Conservation (phyloP, 2,113 vertebrate species). For the Megatriorchis doriae region DNA sequence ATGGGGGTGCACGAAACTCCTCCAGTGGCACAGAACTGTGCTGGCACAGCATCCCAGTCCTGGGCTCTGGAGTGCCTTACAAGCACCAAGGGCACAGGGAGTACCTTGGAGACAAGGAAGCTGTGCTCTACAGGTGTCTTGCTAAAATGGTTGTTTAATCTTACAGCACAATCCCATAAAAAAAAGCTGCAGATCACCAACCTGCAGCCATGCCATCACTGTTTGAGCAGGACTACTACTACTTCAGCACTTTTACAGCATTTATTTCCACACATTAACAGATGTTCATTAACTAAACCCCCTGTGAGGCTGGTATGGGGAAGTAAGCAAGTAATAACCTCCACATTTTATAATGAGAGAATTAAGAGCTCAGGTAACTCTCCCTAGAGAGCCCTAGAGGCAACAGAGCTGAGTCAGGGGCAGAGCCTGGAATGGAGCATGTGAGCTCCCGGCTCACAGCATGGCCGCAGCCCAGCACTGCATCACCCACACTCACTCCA, state of each 20-base stretch:
- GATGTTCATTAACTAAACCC: conserved; percentile 33
- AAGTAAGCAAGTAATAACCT: neutral
- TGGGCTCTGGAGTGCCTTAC: neutral
- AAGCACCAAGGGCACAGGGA: neutral
- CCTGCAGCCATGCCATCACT: neutral
- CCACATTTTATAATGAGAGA: conserved; percentile 4
- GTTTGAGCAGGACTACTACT: neutral
- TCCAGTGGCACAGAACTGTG: neutral
- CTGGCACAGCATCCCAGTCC: rapidly evolving
- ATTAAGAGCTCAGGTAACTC: conserved; percentile 21
- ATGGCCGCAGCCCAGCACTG: neutral
- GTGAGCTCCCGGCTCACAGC: neutral
- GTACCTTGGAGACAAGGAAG: neutral
- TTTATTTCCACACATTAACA: neutral
- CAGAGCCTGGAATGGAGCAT: neutral
- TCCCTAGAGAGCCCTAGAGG: neutral
- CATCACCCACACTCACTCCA: neutral
- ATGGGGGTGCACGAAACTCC: neutral
- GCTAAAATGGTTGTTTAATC: neutral
- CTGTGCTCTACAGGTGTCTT: neutral
- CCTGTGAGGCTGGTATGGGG: neutral
- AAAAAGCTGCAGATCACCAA: neutral
- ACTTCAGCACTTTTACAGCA: neutral
- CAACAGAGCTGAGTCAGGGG: neutral
- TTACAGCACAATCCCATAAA: neutral